Conservation (phyloP, 2,888 invertebrate genomes). For the Cylloceria caligata region DNA sequence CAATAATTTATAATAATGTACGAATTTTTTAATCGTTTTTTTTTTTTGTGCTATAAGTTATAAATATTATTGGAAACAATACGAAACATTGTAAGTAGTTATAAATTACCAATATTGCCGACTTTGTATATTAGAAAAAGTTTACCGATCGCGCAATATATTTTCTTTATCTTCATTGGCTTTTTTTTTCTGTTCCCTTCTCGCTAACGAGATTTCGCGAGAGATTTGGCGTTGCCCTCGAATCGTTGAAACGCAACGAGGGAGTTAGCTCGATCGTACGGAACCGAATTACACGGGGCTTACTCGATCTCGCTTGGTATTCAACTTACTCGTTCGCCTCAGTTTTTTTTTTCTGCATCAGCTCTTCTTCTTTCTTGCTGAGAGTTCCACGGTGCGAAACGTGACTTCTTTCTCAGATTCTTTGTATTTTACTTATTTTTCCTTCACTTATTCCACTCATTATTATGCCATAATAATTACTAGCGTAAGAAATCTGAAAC, state of each 20-base stretch:
- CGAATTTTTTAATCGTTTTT: too few species aligned
- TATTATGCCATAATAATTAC: conserved; percentile 24
- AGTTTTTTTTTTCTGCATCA: conserved; percentile 49
- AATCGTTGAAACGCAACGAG: conserved; percentile 57
- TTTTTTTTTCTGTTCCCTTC: not conserved
- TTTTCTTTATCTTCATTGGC: conserved; percentile 5
- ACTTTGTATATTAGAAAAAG: not conserved
- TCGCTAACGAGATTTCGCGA: conserved; percentile 78
- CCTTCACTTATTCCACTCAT: conserved; percentile 1
- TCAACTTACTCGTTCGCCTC: conserved; percentile 69
- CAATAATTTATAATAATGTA: too few species aligned
- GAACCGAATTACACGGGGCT: conserved; percentile 79
- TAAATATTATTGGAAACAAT: too few species aligned
- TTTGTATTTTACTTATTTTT: conserved; percentile 35
- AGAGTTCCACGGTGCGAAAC: conserved; percentile 65
- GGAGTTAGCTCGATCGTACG: conserved; percentile 76
- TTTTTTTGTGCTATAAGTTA: too few species aligned
- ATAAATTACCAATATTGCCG: not conserved
- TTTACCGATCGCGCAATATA: conserved; percentile 4
- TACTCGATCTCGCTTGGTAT: conserved; percentile 75
- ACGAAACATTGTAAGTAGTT: too few species aligned
- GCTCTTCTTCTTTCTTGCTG: conserved; percentile 36
- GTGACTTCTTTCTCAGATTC: conserved; percentile 49
- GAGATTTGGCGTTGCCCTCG: conserved; percentile 76
- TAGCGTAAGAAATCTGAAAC: conserved; percentile 33